Conservation (phyloP, 2,113 vertebrate species). For the Cryptotis parvus region DNA sequence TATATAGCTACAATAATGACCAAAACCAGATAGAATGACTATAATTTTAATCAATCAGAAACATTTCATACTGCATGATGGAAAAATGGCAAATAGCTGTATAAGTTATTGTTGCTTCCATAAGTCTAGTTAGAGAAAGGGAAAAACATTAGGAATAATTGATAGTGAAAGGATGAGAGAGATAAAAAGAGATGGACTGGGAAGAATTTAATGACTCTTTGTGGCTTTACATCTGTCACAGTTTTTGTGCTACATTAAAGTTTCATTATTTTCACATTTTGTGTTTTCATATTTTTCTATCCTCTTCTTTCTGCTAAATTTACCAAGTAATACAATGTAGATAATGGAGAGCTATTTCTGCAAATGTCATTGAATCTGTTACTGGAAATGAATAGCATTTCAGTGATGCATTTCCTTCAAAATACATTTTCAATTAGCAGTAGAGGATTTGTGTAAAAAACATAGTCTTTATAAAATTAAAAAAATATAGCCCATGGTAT, state of each 20-base stretch:
- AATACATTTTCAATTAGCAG: conserved; percentile 85
- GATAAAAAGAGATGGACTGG: conserved; percentile 85
- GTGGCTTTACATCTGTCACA: conserved; percentile 87
- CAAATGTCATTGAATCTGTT: conserved; percentile 86
- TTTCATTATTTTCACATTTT: conserved; percentile 90
- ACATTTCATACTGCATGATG: conserved; percentile 41
- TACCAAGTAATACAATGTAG: conserved; percentile 88
- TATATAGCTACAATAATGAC: conserved; percentile 52
- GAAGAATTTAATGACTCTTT: conserved; percentile 87
- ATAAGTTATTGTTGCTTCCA: conserved; percentile 75
- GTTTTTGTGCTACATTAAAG: conserved; percentile 88
- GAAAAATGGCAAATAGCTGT: conserved; percentile 65
- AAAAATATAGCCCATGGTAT: conserved; percentile 40
- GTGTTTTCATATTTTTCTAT: conserved; percentile 88
- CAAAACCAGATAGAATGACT: conserved; percentile 58
- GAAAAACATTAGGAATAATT: conserved; percentile 84
- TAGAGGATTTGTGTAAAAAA: conserved; percentile 76
- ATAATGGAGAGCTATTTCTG: conserved; percentile 87
- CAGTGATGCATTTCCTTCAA: conserved; percentile 81
- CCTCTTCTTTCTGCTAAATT: conserved; percentile 89
- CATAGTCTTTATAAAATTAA: conserved; percentile 47
- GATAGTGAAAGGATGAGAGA: conserved; percentile 82
- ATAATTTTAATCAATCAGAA: conserved; percentile 54
- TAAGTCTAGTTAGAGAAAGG: conserved; percentile 67
- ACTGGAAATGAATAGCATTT: conserved; percentile 83